phyloP scores from a whole-genome alignment of 2,888 invertebrate genomes.

The Glyphotaelius pellucidus region DNA sequence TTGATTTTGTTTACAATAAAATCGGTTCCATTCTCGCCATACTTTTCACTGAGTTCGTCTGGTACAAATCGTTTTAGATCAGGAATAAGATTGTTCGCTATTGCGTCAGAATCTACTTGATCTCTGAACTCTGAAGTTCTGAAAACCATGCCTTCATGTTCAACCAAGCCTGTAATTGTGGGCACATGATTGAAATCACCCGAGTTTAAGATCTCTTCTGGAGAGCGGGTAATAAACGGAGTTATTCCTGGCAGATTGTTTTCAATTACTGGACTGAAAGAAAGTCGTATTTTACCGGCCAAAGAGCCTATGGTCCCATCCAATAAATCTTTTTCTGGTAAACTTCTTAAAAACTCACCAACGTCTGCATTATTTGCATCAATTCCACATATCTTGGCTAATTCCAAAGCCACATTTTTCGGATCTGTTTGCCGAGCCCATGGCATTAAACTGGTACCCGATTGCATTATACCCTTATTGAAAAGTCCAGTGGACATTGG shows the following conservation, averaged over 20 bases:
- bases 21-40: not conserved
- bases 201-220: slow-evolving; percentile 65
- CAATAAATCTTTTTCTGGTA: slow-evolving; percentile 6
- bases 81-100: slow-evolving; percentile 15
- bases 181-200: slow-evolving; percentile 31
- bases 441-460: slow-evolving; percentile 45
- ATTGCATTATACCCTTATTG: slow-evolving; percentile 52
- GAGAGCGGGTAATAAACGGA: slow-evolving; percentile 73
- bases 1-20: slow-evolving; percentile 6
- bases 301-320: not conserved
- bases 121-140: not conserved
- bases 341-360: not conserved
- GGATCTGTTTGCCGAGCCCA: slow-evolving; percentile 54
- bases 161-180: slow-evolving; percentile 19
- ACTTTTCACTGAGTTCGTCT: not conserved
- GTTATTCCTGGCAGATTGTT: slow-evolving; percentile 71
- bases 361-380: not conserved
- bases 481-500: slow-evolving; percentile 57
- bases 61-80: slow-evolving; percentile 17
- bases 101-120: not conserved
- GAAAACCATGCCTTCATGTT: slow-evolving; percentile 35
- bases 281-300: slow-evolving; percentile 69
- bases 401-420: slow-evolving; percentile 21
- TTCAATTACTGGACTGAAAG: slow-evolving; percentile 75
- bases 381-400: slow-evolving; percentile 68